These are phyloP conservation scores for Sesamia inferens DNA, from an alignment of 2,888 invertebrate species.

Conservation along the genomic window DNA sequence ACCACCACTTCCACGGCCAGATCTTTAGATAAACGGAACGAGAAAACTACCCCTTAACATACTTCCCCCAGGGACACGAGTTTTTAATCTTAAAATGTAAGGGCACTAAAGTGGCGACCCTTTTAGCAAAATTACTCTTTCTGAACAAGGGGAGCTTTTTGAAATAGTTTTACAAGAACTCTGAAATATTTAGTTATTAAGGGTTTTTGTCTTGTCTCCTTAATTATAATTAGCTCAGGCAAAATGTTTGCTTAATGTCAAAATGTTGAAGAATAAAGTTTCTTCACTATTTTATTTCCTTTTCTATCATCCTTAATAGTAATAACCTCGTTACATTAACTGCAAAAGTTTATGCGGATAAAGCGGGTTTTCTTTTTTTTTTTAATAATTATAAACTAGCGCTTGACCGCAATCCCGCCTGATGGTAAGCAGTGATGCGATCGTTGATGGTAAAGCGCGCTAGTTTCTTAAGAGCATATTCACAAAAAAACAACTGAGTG, in stretches of 20 bases:
- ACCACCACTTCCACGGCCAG: not conserved
- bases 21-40: constrained; percentile 11
- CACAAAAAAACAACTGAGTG: too few relatives aligned
- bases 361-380: not conserved
- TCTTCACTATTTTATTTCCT: not conserved
- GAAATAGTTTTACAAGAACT: constrained; percentile 38
- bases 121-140: constrained; percentile 60
- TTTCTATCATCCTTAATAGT: not conserved
- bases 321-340: not conserved
- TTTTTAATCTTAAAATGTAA: constrained; percentile 58
- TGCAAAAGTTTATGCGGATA: not conserved
- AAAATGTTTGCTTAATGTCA: not conserved
- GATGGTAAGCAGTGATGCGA: too few relatives aligned
- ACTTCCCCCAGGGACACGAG: constrained; percentile 31
- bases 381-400: too few relatives aligned
- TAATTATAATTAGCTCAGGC: constrained; percentile 33
- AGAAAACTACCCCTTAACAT: constrained; percentile 14
- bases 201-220: constrained; percentile 10
- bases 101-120: constrained; percentile 49
- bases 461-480: too few relatives aligned
- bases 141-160: constrained; percentile 42
- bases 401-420: too few relatives aligned
- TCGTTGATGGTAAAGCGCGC: too few relatives aligned
- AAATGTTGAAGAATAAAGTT: not conserved
- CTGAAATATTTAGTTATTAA: constrained; percentile 42